Evolutionary conservation across 2,888 invertebrate genomes (phyloP).

Genomic region (Holacanthella duospinosa): DNA sequence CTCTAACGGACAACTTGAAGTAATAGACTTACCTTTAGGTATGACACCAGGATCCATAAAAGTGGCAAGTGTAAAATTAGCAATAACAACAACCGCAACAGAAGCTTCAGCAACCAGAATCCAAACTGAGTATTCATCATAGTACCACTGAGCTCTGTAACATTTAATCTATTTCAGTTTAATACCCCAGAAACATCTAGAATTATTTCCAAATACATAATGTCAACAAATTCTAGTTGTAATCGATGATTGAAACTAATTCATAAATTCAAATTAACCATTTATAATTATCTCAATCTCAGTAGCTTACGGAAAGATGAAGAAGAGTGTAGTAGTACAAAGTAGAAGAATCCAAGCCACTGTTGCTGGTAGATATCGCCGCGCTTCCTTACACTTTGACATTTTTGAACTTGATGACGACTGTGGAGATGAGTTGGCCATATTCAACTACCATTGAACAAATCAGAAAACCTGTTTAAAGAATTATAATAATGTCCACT

Average conservation of each 20-base stretch:
- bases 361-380: constrained; percentile 94
- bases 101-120: constrained; percentile 86
- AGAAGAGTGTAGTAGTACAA: constrained; percentile 86
- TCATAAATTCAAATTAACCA: not conserved
- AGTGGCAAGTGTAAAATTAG: constrained; percentile 97
- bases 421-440: constrained; percentile 4
- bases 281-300: not conserved
- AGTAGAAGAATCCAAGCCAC: constrained; percentile 95
- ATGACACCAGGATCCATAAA: constrained; percentile 99
- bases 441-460: too few relatives aligned
- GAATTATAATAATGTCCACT: too few relatives aligned
- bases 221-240: too few relatives aligned
- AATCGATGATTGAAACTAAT: not conserved
- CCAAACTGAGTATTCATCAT: constrained; percentile 65
- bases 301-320: constrained; percentile 97
- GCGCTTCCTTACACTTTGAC: constrained; percentile 94
- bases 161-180: constrained; percentile 32
- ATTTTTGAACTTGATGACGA: constrained; percentile 44
- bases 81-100: constrained; percentile 91
- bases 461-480: too few relatives aligned
- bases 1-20: not conserved
- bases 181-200: too few relatives aligned
- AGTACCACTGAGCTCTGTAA: constrained; percentile 77
- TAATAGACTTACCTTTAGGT: constrained; percentile 77
- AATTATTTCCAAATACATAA: too few relatives aligned